Evolutionary conservation across 1,140 invertebrate genomes (phyloP), one percentile per base, ranked within the genome.

Genomic region (Pararge aegeria): DNA sequence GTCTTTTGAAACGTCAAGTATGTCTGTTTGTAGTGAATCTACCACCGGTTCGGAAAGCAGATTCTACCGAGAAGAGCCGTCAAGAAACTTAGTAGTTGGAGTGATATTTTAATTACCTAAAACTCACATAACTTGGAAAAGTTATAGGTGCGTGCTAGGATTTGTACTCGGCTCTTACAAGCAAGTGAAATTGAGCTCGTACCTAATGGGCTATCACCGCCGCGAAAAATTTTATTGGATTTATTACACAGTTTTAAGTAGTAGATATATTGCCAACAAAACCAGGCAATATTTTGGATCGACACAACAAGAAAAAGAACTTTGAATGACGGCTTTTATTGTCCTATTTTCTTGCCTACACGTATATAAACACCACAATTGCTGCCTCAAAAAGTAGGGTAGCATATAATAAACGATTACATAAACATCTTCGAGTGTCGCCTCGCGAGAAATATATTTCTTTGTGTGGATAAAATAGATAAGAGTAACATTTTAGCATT

Each of bases 401-500:
- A 66, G 69, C 55, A 63, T 61, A 69, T 68, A 70, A 70, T 75
- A 77, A 68, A 74, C 64, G 64, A 71, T 67, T 64, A 72, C 62
- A 70, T 73, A 77, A 74, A 77, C 67, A 77, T 74, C 68, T 69
- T 62, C 52, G 64, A 74, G 67, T 70, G 64, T 66, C 68, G 66
- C 61, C 54, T 61, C 60, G 24, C 30, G 61, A 64, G 57, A 64
- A 68, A 73, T 68, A 70, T 68, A 75, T 73, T 70, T 70, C 67
- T 73, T 72, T 68, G 48, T 65, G 49, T 64, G 58, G 59, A n/a
- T 66, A 66, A 66, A 68, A 70, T 72, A 67, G 67, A 74, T 70
- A 70, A 73, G 49, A 67, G 61, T 70, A 68, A 70, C 63, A 63
- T 75, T 66, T 69, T 68, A 66, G 57, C 64, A 70, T 70, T 67